phyloP scores from a whole-genome alignment of 2,113 vertebrate genomes.

The Canis aureus region DNA sequence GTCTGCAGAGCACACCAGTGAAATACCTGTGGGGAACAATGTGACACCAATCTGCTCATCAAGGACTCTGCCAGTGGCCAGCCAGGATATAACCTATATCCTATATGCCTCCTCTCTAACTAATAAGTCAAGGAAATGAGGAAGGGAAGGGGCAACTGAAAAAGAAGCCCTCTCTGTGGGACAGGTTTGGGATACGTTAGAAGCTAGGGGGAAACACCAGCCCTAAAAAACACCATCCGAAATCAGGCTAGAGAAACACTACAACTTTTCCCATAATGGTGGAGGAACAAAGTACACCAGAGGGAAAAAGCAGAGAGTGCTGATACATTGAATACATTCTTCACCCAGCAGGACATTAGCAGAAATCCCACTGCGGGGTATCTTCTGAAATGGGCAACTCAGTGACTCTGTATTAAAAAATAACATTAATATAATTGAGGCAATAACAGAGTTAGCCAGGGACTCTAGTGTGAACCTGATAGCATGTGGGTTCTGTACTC shows the following conservation, averaged over 20 bases:
- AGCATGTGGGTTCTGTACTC: not conserved
- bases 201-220: not conserved
- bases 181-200: not conserved
- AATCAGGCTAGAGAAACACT: not conserved
- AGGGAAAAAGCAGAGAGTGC: not conserved
- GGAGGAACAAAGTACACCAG: not conserved
- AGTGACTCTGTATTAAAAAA: not conserved
- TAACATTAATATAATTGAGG: not conserved
- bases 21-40: not conserved
- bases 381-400: not conserved
- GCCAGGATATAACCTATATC: not conserved
- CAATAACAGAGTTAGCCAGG: not conserved
- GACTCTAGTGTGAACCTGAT: not conserved
- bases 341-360: not conserved
- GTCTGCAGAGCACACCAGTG: not conserved
- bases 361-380: not conserved
- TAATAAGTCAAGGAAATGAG: not conserved
- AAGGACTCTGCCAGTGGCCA: not conserved
- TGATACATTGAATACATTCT: not conserved
- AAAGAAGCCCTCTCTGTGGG: not conserved
- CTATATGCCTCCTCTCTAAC: not conserved
- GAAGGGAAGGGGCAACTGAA: not conserved
- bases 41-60: not conserved
- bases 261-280: not conserved
- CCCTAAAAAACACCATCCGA: not conserved